phyloP scores from a whole-genome alignment of 2,113 vertebrate genomes.

The Tursiops truncatus region DNA sequence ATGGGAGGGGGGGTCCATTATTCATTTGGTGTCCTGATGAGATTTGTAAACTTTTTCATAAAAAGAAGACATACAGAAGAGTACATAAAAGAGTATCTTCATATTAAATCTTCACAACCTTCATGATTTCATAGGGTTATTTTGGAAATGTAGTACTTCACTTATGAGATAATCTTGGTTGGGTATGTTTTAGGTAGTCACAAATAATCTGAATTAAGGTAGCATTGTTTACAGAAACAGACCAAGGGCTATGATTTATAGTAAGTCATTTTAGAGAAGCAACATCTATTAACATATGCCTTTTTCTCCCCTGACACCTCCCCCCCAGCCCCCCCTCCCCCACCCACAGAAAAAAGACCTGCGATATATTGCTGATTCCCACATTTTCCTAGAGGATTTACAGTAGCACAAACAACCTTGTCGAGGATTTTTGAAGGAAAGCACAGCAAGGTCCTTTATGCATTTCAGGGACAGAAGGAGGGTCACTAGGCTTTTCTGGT shows the following conservation, averaged over 20 bases:
- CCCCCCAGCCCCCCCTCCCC: rapidly evolving
- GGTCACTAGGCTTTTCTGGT: neutral
- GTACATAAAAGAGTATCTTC: neutral
- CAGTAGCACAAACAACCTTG: neutral
- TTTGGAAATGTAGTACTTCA: neutral
- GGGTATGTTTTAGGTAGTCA: neutral
- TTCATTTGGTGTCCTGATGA: slow-evolving; percentile 61
- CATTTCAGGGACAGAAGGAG: slow-evolving; percentile 12
- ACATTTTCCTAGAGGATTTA: neutral
- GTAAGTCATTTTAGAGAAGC: neutral
- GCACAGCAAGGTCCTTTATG: neutral
- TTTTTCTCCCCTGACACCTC: neutral
- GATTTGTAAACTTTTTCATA: slow-evolving; percentile 44
- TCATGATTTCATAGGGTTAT: neutral
- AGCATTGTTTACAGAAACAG: slow-evolving; percentile 50
- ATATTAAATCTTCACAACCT: neutral
- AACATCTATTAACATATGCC: neutral
- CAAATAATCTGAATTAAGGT: neutral
- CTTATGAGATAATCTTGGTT: neutral
- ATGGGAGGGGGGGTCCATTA: slow-evolving; percentile 51
- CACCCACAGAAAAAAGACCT: neutral
- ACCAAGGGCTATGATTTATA: neutral
- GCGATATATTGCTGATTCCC: neutral
- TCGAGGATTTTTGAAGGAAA: neutral
- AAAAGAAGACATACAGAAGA: neutral